Evolutionary conservation across 1,140 invertebrate species (phyloP), one percentile per base, ranked within the genome.

Genomic region (Drosophila subpulchrella): DNA sequence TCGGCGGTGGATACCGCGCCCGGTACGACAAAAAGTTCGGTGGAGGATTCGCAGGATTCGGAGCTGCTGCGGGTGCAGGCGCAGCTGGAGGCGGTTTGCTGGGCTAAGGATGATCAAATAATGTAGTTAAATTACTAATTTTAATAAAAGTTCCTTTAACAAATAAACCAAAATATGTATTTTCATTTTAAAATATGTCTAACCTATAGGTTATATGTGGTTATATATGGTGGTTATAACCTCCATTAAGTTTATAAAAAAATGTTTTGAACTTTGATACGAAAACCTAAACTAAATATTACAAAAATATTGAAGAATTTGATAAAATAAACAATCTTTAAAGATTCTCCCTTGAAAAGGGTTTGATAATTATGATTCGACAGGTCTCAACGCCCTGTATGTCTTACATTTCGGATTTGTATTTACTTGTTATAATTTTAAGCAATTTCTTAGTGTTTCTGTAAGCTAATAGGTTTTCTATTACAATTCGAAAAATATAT

Each of bases 1-100:
- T 91, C 32, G 89, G 89, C 10, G 89, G 88, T 10, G 76, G 76
- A 13, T 88, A 63, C 53, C 76, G 81, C 12, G 83, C 83, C 36
- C 83, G 75, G 15, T 88, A 88, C n/a, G 81, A 84, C 44, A 81
- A 77, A n/a, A 80, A 78, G 53, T 41, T 70, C 5, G 79, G 71
- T 13, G 80, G 75, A 10, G 81, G 80, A 8, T 78, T 71, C 11
- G 78, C 72, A 0, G 77, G 57, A 10, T 51, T 61, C 6, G 75
- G 75, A 24, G 71, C 56, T 24, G 73, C 62, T 8, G 73, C 34
- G n/a, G 73, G 73, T 34, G 73, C 73, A 4, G 85, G 75, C 0
- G 38, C 46, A 4, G 79, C 46, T 0, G 89, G 78, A 4, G 82
- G 61, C 15, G 73, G 54, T 3, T 15, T 90, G 0, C 48, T 89